phyloP scores from a whole-genome alignment of 2,888 invertebrate genomes.

The Drosophila pseudotakahashii region DNA sequence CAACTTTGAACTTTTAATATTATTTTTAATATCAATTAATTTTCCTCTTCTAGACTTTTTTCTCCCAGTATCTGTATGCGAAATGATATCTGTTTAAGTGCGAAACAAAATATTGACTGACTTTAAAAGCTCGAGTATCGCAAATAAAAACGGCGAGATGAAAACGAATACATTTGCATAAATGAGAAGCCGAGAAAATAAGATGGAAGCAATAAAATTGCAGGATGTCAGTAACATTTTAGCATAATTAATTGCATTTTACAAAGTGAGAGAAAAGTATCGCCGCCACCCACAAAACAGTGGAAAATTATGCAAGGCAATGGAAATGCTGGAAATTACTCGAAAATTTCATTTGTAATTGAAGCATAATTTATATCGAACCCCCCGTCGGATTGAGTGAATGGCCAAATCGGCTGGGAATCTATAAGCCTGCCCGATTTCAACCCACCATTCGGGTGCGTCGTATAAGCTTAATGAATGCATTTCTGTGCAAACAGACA shows the following conservation, averaged over 20 bases:
- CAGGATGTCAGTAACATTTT: constrained; percentile 49
- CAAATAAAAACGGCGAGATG: constrained; percentile 9
- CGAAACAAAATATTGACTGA: constrained; percentile 30
- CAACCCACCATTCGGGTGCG: background rate
- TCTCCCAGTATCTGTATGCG: background rate
- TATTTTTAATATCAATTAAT: too few species aligned
- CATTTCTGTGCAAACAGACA: constrained; percentile 50
- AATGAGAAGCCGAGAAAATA: constrained; percentile 20
- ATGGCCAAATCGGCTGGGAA: constrained; percentile 14
- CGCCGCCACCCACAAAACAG: background rate
- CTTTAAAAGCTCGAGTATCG: constrained; percentile 24
- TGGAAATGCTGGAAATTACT: constrained; percentile 42
- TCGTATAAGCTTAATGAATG: constrained; percentile 52
- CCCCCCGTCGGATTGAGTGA: constrained; percentile 18
- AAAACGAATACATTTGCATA: constrained; percentile 11
- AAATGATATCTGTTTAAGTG: constrained; percentile 1
- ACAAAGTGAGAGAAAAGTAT: background rate
- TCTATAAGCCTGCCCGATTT: constrained; percentile 12
- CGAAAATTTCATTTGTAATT: constrained; percentile 51
- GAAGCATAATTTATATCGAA: constrained; percentile 44
- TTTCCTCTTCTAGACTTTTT: background rate
- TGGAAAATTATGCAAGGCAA: constrained; percentile 7
- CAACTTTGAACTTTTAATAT: too few species aligned
- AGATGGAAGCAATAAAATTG: constrained; percentile 37
- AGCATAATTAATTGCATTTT: constrained; percentile 53